Percentiles rank a stretch among this genome's conserved stretches.
phyloP scores from a whole-genome alignment of 2,797 vertebrate genomes.

The Xenops minutus region DNA sequence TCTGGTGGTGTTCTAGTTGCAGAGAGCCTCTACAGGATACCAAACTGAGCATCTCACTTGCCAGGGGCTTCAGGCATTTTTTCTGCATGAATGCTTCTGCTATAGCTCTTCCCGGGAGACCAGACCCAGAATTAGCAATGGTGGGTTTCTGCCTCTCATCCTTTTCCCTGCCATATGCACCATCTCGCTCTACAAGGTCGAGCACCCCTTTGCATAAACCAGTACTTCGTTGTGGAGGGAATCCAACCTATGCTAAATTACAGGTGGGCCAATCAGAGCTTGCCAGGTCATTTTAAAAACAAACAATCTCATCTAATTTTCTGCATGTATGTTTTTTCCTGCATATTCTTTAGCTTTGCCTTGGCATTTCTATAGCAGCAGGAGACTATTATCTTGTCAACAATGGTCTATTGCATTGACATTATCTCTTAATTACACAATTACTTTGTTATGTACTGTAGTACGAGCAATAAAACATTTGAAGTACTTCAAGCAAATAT shows the following conservation, averaged over 20 bases:
- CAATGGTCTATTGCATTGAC: conserved; percentile 72
- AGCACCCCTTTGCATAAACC: neutral
- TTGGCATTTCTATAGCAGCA: conserved; percentile 68
- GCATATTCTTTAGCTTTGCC: conserved; percentile 54
- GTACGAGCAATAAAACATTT: conserved; percentile 69
- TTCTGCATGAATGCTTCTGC: neutral
- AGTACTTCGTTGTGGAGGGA: neutral
- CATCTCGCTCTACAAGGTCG: neutral
- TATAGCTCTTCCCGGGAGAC: neutral
- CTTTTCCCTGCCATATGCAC: accelerated
- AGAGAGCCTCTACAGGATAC: neutral
- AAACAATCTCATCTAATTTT: conserved; percentile 50
- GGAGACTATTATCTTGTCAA: conserved; percentile 76
- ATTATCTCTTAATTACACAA: conserved; percentile 80
- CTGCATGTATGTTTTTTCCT: conserved; percentile 33
- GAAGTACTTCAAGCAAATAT: conserved; percentile 64
- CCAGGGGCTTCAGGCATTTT: accelerated
- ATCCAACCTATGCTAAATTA: neutral
- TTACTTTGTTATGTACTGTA: conserved; percentile 74
- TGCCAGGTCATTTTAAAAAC: conserved; percentile 37
- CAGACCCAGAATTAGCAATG: neutral
- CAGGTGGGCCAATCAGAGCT: neutral
- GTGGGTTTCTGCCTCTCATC: neutral
- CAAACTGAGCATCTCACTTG: neutral
- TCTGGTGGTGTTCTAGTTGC: accelerated